Conservation (phyloP, 2,113 vertebrate species). For the Strigops habroptila region DNA sequence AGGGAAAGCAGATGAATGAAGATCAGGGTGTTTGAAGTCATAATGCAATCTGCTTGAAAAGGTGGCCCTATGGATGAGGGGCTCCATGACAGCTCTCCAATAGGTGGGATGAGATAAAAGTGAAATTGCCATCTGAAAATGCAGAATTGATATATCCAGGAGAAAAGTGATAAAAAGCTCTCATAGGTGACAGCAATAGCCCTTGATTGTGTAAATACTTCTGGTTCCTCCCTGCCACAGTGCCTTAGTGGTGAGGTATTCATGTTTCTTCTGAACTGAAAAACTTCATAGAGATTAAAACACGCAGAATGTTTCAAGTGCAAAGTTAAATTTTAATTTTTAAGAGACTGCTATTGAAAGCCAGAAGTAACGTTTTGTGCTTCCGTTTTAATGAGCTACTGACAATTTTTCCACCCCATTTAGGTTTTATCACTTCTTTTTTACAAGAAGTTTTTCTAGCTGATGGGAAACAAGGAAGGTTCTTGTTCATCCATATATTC, state of each 20-base stretch:
- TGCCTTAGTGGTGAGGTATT: neutral
- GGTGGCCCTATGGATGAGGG: neutral
- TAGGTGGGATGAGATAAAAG: neutral
- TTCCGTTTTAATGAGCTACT: neutral
- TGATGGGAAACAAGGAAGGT: neutral
- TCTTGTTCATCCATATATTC: neutral
- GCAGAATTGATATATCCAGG: neutral
- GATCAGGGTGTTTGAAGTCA: neutral
- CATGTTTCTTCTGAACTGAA: neutral
- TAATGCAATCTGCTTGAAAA: neutral
- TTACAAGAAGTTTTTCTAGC: neutral
- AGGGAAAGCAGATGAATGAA: neutral
- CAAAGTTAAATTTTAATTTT: neutral
- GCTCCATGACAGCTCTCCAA: neutral
- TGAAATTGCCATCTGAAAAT: neutral
- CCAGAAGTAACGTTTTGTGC: neutral
- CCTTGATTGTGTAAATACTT: neutral
- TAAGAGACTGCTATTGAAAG: neutral
- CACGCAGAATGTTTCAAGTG: neutral
- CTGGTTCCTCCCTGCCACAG: neutral
- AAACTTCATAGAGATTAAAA: neutral
- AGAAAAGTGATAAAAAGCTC: neutral
- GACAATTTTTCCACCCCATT: neutral
- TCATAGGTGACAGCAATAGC: neutral
- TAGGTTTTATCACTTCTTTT: neutral